Evolutionary conservation across 2,888 invertebrate genomes (phyloP).

Genomic region (Pollenia angustigena): DNA sequence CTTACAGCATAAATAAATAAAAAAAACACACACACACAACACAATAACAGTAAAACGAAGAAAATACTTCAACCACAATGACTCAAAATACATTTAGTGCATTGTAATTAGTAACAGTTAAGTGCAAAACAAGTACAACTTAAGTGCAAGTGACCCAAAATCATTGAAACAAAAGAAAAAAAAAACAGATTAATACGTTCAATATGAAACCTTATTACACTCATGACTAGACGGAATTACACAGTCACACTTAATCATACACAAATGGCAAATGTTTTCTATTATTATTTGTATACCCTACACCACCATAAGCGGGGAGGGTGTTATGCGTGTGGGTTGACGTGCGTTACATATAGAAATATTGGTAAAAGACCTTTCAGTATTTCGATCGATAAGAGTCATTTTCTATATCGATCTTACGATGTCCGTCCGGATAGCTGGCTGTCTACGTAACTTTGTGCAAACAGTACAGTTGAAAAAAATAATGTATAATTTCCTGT

Average conservation of each 20-base stretch:
- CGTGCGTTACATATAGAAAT: no score
- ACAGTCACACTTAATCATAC: constrained; percentile 1
- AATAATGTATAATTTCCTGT: no score
- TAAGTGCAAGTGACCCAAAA: constrained; percentile 72
- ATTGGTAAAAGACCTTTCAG: no score
- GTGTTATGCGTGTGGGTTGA: no score
- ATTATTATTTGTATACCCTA: background rate
- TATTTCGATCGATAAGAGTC: no score
- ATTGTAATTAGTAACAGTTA: constrained; percentile 61
- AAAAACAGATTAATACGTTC: constrained; percentile 32
- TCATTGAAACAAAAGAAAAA: constrained; percentile 19
- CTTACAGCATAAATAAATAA: background rate
- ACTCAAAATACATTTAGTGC: constrained; percentile 48
- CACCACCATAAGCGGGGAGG: no score
- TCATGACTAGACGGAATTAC: constrained; percentile 44
- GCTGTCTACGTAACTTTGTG: no score
- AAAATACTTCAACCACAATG: constrained; percentile 29
- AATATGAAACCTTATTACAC: constrained; percentile 52
- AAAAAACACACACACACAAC: background rate
- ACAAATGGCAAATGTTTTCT: background rate
- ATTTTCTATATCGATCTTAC: no score
- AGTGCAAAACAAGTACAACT: constrained; percentile 72
- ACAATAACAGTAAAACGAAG: background rate
- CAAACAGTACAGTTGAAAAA: no score
- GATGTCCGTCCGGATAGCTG: no score